These are phyloP conservation scores for Pararge aegeria DNA, from an alignment of 1,140 invertebrate species.

Conservation along the genomic window DNA sequence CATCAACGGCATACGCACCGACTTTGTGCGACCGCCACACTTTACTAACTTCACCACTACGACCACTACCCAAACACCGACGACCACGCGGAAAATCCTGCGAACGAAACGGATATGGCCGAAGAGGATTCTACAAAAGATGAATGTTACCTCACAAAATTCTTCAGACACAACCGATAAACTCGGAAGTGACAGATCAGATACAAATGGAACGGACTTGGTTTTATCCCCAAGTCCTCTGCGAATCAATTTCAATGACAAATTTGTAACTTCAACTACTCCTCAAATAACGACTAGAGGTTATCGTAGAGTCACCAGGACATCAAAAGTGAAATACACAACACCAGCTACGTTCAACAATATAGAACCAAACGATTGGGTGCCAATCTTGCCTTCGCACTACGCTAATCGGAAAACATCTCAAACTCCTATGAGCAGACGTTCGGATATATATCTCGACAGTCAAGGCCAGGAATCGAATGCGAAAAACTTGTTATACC, in stretches of 20 bases:
- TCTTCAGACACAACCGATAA: conserved; percentile 33
- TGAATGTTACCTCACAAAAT: conserved; percentile 46
- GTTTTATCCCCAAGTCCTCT: conserved; percentile 32
- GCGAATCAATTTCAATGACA: conserved; percentile 34
- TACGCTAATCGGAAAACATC: conserved; percentile 38
- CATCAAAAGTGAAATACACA: conserved; percentile 42
- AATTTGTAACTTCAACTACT: conserved; percentile 20
- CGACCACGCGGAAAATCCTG: conserved; percentile 51
- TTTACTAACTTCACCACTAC: conserved; percentile 37
- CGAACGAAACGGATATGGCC: conserved; percentile 75
- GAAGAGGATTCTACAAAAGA: conserved; percentile 56
- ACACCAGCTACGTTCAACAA: conserved; percentile 40
- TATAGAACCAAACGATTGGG: conserved; percentile 56
- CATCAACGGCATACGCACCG: conserved; percentile 60
- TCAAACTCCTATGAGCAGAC: conserved; percentile 44
- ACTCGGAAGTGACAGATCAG: conserved; percentile 24
- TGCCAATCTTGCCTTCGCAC: conserved; percentile 59
- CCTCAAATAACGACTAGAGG: conserved; percentile 36
- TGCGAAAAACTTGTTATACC: conserved; percentile 42
- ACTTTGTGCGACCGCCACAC: conserved; percentile 54
- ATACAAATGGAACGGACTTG: conserved; percentile 21
- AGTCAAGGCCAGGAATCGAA: conserved; percentile 17
- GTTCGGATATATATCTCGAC: conserved; percentile 43
- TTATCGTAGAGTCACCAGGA: conserved; percentile 53
- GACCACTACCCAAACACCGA: conserved; percentile 41